These are phyloP conservation scores for Cheilosia scutellata DNA, from an alignment of 2,888 invertebrate genomes.

Conservation along the genomic window DNA sequence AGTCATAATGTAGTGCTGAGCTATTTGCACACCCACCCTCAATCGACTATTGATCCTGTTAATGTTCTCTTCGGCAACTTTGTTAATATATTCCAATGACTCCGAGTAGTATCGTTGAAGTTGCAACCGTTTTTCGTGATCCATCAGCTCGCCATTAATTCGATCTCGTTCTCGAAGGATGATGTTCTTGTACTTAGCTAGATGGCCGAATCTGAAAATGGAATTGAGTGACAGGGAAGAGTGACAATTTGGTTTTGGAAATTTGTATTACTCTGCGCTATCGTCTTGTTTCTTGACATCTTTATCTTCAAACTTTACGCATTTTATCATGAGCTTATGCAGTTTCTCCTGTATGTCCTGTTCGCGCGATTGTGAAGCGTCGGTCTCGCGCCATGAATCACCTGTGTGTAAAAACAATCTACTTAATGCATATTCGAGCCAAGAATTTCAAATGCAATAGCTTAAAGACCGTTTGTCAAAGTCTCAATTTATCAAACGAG, in stretches of 20 bases:
- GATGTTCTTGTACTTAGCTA: constrained; percentile 81
- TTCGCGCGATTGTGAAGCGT: constrained; percentile 80
- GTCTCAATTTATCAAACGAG: no score
- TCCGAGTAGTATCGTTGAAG: constrained; percentile 80
- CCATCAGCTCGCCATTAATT: constrained; percentile 80
- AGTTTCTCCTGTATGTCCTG: constrained; percentile 81
- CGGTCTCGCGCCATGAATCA: constrained; percentile 81
- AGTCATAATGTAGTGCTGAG: no score
- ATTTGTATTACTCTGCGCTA: constrained; percentile 77
- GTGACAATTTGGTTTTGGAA: not conserved
- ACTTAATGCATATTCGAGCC: not conserved
- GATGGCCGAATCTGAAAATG: constrained; percentile 78
- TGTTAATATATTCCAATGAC: constrained; percentile 80
- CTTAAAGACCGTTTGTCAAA: no score
- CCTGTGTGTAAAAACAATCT: constrained; percentile 59
- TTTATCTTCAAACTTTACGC: constrained; percentile 78
- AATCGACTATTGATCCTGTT: constrained; percentile 70
- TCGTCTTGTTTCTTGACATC: constrained; percentile 78
- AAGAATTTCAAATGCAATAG: not conserved
- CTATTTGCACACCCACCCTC: constrained; percentile 31
- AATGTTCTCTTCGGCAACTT: constrained; percentile 78
- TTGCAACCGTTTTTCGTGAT: constrained; percentile 80
- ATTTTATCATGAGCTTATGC: constrained; percentile 79
- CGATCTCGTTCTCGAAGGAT: constrained; percentile 82
- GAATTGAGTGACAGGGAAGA: not conserved